Evolutionary conservation across 2,113 vertebrate genomes (phyloP), one percentile per base, ranked within the genome.

Genomic region (Melanostigma gelatinosum): DNA sequence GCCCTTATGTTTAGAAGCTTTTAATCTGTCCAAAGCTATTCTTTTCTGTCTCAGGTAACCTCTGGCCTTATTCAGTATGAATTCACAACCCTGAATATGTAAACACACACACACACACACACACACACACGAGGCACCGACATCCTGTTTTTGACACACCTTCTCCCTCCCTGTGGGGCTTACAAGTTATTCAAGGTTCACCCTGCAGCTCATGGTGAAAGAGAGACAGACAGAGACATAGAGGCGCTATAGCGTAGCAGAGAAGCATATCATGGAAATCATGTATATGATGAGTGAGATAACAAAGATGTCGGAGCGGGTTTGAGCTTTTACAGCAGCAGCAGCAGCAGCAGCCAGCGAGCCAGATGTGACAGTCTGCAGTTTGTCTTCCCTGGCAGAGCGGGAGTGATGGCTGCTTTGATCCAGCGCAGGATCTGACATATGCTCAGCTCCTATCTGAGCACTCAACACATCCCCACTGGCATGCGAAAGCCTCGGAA

Each of bases 381-480:
- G 86, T 86, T 80, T 84, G 70, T 89, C 78, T 71, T 83, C 58
- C 20, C 75, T 78, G 76, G 79, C 80, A 83, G 81, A 86, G 62
- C 4, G n/a, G 75, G 38, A 87, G 77, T 82, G 88, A 92, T 69
- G 80, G 83, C 76, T 79, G 83, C 87, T 92, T 89, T 93, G 87
- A 92, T 92, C 79, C 63, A 24, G 74, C 55, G 78, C 72, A 82
- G 70, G 71, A 87, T 85, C 81, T 85, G 85, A 89, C 90, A 86
- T 58, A 67, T 69, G 83, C 66, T 60, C 63, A 61, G 34, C 68
- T 85, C 73, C 55, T 72, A 38, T 88, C 44, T 52, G 60, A 75
- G 57, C 27, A 13, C 79, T 78, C 76, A 62, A 67, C 86, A 75
- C 74, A 70, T 86, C 75, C 71, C 80, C 69, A 54, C 11, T 22